These are phyloP conservation scores for Cryptus viduatorius DNA, from an alignment of 2,888 invertebrate species.

Conservation along the genomic window DNA sequence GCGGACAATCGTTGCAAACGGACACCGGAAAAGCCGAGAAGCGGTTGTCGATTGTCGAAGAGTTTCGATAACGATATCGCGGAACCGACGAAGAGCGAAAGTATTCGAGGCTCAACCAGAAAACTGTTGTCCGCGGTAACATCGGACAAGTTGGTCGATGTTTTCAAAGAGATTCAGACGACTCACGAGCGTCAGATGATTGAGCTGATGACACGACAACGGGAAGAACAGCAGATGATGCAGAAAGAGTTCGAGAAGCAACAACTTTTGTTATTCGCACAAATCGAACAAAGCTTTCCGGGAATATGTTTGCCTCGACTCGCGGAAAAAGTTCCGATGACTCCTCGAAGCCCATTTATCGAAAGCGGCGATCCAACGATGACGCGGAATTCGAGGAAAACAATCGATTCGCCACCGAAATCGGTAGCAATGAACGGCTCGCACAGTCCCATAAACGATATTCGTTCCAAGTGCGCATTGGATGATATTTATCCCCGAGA, in stretches of 20 bases:
- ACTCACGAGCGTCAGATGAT: constrained; percentile 89
- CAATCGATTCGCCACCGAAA: constrained; percentile 10
- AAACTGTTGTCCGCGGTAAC: constrained; percentile 74
- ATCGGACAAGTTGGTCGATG: constrained; percentile 79
- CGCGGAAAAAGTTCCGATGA: constrained; percentile 65
- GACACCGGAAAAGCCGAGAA: constrained; percentile 36
- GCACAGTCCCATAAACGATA: constrained; percentile 2
- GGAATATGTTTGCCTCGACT: constrained; percentile 73
- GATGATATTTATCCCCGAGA: constrained; percentile 63
- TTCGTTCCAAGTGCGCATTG: constrained; percentile 53
- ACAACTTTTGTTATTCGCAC: constrained; percentile 87
- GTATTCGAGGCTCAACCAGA: constrained; percentile 47
- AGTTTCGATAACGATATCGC: constrained; percentile 59
- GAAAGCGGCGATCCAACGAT: not conserved
- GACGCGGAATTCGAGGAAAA: not conserved
- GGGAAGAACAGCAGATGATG: constrained; percentile 88
- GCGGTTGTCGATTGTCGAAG: constrained; percentile 54
- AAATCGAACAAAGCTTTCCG: constrained; percentile 83
- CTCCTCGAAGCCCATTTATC: constrained; percentile 34
- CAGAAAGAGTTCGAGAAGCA: constrained; percentile 89
- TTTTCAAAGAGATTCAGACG: constrained; percentile 86
- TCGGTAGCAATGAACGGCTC: constrained; percentile 39
- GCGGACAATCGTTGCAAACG: constrained; percentile 60
- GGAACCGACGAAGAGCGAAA: constrained; percentile 34
- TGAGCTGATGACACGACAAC: constrained; percentile 88